Conservation (phyloP, 2,888 invertebrate species). For the Cosmorhoe ocellata region DNA sequence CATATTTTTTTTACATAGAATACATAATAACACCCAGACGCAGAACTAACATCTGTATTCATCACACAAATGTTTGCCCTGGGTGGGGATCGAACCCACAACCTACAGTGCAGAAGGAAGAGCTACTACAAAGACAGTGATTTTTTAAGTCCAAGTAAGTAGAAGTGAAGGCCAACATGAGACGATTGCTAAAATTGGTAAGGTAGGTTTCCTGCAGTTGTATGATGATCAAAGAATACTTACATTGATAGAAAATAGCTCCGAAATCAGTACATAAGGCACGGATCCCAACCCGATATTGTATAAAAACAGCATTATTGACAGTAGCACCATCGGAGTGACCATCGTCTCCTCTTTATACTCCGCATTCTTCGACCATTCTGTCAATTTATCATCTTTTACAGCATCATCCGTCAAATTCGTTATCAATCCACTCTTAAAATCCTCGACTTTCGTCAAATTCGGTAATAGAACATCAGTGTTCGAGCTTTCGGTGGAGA, state of each 20-base stretch:
- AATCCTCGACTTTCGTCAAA: conserved; percentile 6
- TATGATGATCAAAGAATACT: conserved; percentile 42
- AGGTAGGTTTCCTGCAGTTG: too few relatives aligned
- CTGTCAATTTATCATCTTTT: conserved; percentile 37
- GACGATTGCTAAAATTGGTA: too few relatives aligned
- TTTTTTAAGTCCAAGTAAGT: too few relatives aligned
- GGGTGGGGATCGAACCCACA: too few relatives aligned
- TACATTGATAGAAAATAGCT: conserved; percentile 70
- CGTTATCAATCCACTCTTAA: conserved; percentile 16
- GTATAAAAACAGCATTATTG: conserved; percentile 67
- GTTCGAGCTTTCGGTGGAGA: background rate
- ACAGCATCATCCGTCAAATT: conserved; percentile 43
- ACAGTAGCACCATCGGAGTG: conserved; percentile 66
- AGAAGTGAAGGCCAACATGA: too few relatives aligned
- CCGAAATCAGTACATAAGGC: conserved; percentile 73
- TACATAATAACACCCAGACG: too few relatives aligned
- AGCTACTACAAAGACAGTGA: too few relatives aligned
- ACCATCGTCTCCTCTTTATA: conserved; percentile 49
- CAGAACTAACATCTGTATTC: too few relatives aligned
- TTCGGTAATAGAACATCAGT: conserved; percentile 2
- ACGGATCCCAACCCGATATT: conserved; percentile 76
- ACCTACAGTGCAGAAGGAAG: too few relatives aligned
- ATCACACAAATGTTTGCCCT: too few relatives aligned
- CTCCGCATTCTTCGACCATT: conserved; percentile 44
- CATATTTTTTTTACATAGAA: too few relatives aligned